Evolutionary conservation across 2,888 invertebrate species (phyloP).

Genomic region (Trachelus iudaicus): DNA sequence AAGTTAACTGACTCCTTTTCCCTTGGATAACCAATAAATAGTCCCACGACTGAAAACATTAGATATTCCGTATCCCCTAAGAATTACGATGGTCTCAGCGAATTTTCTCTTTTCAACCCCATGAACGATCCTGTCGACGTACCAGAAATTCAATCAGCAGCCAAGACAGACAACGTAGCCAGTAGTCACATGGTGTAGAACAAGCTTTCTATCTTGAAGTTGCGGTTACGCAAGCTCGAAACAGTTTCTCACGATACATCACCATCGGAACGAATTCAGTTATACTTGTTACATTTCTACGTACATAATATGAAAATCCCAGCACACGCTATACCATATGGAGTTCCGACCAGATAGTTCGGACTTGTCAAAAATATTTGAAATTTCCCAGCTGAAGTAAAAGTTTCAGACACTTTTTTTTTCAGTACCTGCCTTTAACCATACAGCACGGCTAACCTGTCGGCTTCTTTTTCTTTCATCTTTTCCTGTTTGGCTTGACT

Average conservation of each 20-base stretch:
- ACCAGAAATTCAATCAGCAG: background rate
- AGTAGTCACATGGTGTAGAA: background rate
- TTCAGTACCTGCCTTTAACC: background rate
- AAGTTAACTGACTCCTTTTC: background rate
- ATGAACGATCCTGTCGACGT: background rate
- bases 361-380: background rate
- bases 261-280: background rate
- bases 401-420: background rate
- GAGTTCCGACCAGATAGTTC: background rate
- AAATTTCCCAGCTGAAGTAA: background rate
- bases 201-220: background rate
- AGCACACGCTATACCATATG: background rate
- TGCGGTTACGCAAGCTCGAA: background rate
- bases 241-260: background rate
- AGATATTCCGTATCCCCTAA: background rate
- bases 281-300: background rate
- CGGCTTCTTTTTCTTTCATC: constrained; percentile 13
- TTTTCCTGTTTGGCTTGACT: constrained; percentile 5
- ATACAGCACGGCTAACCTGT: background rate
- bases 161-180: background rate
- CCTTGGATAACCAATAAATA: background rate
- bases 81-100: background rate
- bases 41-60: background rate
- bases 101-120: background rate
- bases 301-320: background rate